Evolutionary conservation across 1,140 invertebrate genomes (phyloP), one percentile per base, ranked within the genome.

Genomic region (Drosophila truncata): DNA sequence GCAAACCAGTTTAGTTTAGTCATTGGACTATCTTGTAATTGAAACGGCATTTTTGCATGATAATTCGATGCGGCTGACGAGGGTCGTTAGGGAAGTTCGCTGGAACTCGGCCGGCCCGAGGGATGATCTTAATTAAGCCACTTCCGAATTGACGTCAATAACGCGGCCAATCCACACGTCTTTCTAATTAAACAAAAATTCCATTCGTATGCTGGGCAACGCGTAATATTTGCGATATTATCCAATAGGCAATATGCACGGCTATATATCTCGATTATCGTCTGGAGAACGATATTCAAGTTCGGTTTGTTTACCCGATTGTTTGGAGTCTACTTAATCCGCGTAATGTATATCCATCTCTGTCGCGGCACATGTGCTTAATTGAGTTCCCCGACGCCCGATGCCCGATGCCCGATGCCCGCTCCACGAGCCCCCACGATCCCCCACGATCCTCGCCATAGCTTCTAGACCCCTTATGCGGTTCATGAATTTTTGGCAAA

Each of bases 21-120:
- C 49, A 69, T 57, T 65, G 37, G 41, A 72, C 60, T 63, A 58
- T 73, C 67, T 82, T 73, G 67, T 62, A 84, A 84, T 67, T 74
- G 52, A 78, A 76, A 84, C 85, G 70, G 70, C 81, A 90, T 88
- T 88, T 90, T 90, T 90, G 84, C 84, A 90, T 88, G 59, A 66
- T 72, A 85, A 88, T 80, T 70, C 31, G 33, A 63, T 35, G 55
- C 59, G 37, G 42, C 63, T 60, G 57, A 60, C 57, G 64, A 61
- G 78, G 74, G 65, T 60, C 52, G 82, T 41, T 62, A 10, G 35
- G 37, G 49, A 49, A 78, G 55, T 78, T 78, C 29, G 4, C n/a
- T 10, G 16, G 1, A 35, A n/a, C n/a, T 39, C 49, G 35, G 27
- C 5, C 31, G 47, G 27, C 6, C n/a, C 29, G 37, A 18, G 63